Percentiles rank a stretch among this genome's conserved stretches.
Conservation (phyloP, 2,797 vertebrate genomes). For the Simalia tracyae region DNA sequence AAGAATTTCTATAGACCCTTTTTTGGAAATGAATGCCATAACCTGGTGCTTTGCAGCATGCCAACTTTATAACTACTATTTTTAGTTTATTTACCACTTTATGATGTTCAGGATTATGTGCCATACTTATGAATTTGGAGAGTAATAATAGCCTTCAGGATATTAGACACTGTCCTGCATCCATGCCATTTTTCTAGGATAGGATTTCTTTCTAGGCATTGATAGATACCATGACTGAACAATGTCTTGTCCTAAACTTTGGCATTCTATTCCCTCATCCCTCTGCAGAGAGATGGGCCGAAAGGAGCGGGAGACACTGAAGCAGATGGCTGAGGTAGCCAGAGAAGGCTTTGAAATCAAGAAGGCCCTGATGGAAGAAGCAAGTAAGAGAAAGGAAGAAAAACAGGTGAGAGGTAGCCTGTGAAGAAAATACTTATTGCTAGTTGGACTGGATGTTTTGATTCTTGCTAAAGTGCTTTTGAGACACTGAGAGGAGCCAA, state of each 20-base stretch:
- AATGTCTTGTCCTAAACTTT: not conserved
- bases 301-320: conserved; percentile 82
- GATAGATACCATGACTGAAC: not conserved
- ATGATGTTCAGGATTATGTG: not conserved
- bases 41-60: not conserved
- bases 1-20: not conserved
- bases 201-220: too few relatives aligned
- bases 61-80: not conserved
- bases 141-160: not conserved
- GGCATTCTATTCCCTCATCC: not conserved
- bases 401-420: conserved; percentile 78
- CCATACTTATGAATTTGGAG: not conserved
- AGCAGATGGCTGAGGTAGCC: conserved; percentile 85
- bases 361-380: conserved; percentile 85
- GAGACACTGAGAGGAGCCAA: not conserved
- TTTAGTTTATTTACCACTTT: not conserved
- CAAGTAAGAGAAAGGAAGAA: conserved; percentile 82
- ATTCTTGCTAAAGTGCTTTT: not conserved
- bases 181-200: not conserved
- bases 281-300: conserved; percentile 82
- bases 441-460: not conserved
- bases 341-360: conserved; percentile 87
- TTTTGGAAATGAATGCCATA: not conserved
- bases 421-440: not conserved
- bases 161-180: not conserved